These are phyloP conservation scores for Mesorhabditis spiculigera DNA, from an alignment of 2,888 invertebrate genomes.

Conservation along the genomic window DNA sequence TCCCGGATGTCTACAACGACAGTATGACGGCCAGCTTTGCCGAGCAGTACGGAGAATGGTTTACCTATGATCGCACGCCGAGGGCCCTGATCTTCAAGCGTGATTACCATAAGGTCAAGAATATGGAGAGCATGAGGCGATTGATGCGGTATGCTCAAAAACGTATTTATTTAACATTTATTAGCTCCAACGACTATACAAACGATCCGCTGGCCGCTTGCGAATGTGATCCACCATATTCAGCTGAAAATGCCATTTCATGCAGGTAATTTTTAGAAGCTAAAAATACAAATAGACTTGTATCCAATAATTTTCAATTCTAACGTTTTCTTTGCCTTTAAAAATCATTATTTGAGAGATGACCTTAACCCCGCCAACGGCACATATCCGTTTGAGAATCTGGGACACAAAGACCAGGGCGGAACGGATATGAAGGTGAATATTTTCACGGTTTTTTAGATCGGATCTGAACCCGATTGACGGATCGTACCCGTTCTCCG, in stretches of 20 bases:
- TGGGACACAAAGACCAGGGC: conserved; percentile 62
- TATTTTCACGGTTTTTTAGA: conserved; percentile 53
- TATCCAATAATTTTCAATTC: too few species aligned
- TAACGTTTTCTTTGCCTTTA: too few species aligned
- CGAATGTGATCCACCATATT: conserved; percentile 71
- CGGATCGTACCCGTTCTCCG: conserved; percentile 72
- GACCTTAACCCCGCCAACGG: conserved; percentile 69
- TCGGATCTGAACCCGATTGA: conserved; percentile 71
- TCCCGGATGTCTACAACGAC: conserved; percentile 67
- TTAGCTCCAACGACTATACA: conserved; percentile 71
- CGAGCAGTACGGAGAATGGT: conserved; percentile 66
- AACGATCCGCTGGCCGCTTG: conserved; percentile 71
- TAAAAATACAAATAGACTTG: too few species aligned
- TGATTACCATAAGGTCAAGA: conserved; percentile 66
- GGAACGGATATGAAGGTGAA: background rate
- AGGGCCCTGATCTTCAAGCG: conserved; percentile 58
- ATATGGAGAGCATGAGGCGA: conserved; percentile 67
- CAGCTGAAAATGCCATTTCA: conserved; percentile 72
- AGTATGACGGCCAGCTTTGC: conserved; percentile 68
- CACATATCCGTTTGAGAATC: conserved; percentile 70
- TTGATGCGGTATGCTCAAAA: conserved; percentile 62
- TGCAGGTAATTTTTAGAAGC: conserved; percentile 61
- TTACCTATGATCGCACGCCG: conserved; percentile 57
- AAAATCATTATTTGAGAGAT: conserved; percentile 64
- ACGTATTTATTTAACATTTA: conserved; percentile 55